These are phyloP conservation scores for Lithophane ornitopus DNA, from an alignment of 2,888 invertebrate genomes.

Conservation along the genomic window DNA sequence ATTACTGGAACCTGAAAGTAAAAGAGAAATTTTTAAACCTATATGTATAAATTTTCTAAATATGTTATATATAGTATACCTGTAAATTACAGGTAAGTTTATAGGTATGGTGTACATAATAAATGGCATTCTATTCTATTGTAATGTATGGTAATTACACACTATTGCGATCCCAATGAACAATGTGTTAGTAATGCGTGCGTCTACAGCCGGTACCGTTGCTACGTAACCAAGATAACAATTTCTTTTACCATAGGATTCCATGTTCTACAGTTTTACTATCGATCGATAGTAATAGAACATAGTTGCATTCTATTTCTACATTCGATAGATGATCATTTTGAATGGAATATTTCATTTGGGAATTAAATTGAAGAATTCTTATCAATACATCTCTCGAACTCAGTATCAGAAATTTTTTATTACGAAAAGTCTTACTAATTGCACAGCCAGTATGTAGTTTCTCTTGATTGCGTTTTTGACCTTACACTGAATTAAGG, in stretches of 20 bases:
- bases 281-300: not conserved
- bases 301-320: not conserved
- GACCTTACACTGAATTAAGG: not conserved
- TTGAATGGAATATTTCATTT: not conserved
- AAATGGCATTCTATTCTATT: no score
- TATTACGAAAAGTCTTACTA: not conserved
- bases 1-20: not conserved
- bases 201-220: not conserved
- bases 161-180: not conserved
- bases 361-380: not conserved
- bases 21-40: not conserved
- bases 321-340: not conserved
- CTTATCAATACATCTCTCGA: not conserved
- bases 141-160: no score
- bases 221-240: constrained; percentile 1
- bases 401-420: not conserved
- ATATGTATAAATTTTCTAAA: not conserved
- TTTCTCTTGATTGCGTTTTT: not conserved
- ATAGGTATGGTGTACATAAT: no score
- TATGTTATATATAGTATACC: no score
- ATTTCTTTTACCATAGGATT: not conserved
- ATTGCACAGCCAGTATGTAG: not conserved
- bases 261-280: not conserved
- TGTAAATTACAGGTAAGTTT: no score
- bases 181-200: constrained; percentile 6